Evolutionary conservation across 2,888 invertebrate genomes (phyloP).

Genomic region (Trachelus iudaicus): DNA sequence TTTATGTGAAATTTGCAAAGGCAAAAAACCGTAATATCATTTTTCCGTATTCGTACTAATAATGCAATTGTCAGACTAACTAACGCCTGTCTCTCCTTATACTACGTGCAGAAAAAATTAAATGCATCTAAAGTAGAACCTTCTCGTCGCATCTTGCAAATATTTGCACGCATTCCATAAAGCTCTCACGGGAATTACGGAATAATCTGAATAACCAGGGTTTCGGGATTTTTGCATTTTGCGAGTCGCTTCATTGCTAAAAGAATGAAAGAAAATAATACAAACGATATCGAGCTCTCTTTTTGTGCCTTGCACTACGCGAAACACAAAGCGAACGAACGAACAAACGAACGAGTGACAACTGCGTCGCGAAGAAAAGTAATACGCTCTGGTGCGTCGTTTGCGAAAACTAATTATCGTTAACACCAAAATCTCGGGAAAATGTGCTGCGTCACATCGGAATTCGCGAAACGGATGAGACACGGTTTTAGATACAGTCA

Average conservation of each 20-base stretch:
- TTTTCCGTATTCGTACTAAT: background rate
- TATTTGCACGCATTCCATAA: background rate
- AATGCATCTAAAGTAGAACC: background rate
- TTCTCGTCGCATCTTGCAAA: background rate
- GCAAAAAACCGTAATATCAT: too few species aligned
- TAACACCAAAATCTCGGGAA: background rate
- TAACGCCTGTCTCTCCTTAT: background rate
- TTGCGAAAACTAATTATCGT: background rate
- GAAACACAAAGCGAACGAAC: background rate
- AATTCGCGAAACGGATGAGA: background rate
- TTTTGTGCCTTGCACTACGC: background rate
- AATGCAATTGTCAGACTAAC: background rate
- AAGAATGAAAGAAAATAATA: background rate
- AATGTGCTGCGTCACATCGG: background rate
- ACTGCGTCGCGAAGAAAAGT: background rate
- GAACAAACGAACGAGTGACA: background rate
- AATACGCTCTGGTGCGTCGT: background rate
- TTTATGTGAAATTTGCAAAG: too few species aligned
- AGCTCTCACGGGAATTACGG: background rate
- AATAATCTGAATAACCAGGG: background rate
- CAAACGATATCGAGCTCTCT: background rate
- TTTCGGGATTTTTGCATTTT: background rate
- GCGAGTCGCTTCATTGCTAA: background rate
- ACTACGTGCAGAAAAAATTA: background rate
- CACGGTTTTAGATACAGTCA: background rate